Conservation (phyloP, 2,888 invertebrate genomes). For the Mimumesa dahlbomi region DNA sequence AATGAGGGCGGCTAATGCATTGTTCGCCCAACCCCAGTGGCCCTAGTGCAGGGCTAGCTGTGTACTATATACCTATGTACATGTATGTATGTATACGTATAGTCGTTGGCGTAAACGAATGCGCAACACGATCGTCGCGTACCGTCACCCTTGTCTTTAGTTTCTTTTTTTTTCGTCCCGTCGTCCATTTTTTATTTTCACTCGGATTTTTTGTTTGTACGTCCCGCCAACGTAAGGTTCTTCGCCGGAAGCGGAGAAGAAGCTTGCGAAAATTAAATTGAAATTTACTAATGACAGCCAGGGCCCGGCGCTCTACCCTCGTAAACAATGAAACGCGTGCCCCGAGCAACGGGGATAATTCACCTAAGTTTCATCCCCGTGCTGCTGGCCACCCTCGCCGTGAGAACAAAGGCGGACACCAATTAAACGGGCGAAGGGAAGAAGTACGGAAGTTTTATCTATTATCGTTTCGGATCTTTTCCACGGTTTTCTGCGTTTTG, state of each 20-base stretch:
- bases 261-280: constrained; percentile 40
- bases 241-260: neutral
- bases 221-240: neutral
- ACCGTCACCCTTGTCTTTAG: constrained; percentile 12
- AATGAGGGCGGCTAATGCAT: constrained; percentile 68
- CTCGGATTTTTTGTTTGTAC: neutral
- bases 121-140: constrained; percentile 47
- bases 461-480: neutral
- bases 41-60: constrained; percentile 10
- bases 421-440: constrained; percentile 6
- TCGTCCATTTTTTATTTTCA: neutral
- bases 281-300: constrained; percentile 47
- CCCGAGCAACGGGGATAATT: constrained; percentile 1
- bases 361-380: neutral
- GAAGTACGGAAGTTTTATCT: constrained; percentile 4
- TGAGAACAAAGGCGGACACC: neutral
- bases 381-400: neutral
- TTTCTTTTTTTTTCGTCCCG: neutral
- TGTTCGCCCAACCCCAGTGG: constrained; percentile 45
- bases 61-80: no score
- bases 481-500: neutral
- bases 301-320: constrained; percentile 1
- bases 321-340: constrained; percentile 28
- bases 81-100: no score
- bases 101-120: constrained; percentile 37